Evolutionary conservation across 1,140 invertebrate species (phyloP), one percentile per base, ranked within the genome.

Genomic region (Dicyema japonicum): DNA sequence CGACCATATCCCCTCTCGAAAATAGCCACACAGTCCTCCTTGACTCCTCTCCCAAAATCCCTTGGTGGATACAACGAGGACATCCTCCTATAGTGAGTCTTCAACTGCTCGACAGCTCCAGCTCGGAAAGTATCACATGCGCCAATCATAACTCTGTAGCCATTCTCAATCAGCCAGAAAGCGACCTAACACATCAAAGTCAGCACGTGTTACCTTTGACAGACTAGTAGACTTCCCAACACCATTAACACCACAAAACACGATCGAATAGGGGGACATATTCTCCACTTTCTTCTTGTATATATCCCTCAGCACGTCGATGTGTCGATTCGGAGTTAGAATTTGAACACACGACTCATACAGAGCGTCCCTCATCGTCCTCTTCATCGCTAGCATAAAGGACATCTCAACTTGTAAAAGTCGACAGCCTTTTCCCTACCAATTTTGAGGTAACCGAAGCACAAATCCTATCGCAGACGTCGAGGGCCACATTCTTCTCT

Each of bases 211-310:
- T 33, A 64, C 61, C 53, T 97, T 99, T 2, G 88, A 85, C 19
- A 99, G 54, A 57, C 97, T 99, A 2, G 88, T 99, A 0, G 80
- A 92, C 44, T 99, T 99, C 24, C 88, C 88, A 2, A 99, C 88
- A 22, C 88, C 88, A 50, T 99, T 99, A 0, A 97, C 88, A 24
- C 88, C 88, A 56, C 88, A 99, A 45, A 99, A 97, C 0, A 72
- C 64, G 56, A 94, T 74, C 2, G 76, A 67, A 48, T 80, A 99
- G 1, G 88, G 82, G n/a, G 64, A 57, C 1, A 58, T 54, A 34
- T 65, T 56, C 26, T 65, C 60, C 38, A 71, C 66, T 33, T 52
- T 53, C 2, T 75, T 68, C 40, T 90, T 75, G 33, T 80, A 51
- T 12, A 80, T 76, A 47, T 99, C 88, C 31, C 88, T 60, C 7